phyloP scores from a whole-genome alignment of 2,113 vertebrate species.

The Empidonax alnorum region DNA sequence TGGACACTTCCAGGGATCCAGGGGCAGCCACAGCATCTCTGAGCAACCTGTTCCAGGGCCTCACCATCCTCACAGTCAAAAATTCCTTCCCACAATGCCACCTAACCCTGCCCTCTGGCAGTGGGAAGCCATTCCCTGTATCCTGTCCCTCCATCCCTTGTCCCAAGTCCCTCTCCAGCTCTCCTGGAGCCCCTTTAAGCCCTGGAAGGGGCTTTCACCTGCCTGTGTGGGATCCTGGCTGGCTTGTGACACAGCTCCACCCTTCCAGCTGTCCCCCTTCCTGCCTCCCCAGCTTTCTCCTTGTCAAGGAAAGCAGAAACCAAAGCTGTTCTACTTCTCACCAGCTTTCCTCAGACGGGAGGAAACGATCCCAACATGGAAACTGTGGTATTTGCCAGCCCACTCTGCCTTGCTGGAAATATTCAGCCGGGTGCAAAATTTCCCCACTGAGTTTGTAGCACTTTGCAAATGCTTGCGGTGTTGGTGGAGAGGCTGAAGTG shows the following conservation, averaged over 20 bases:
- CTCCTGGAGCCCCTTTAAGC: background rate
- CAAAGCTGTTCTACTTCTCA: slow-evolving; percentile 21
- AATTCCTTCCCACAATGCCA: background rate
- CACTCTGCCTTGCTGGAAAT: slow-evolving; percentile 47
- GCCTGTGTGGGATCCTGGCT: background rate
- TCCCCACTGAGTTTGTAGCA: background rate
- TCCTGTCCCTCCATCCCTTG: background rate
- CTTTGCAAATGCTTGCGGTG: background rate
- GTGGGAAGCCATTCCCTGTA: accelerated
- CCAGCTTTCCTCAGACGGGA: slow-evolving; percentile 42
- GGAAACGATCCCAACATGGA: slow-evolving; percentile 19
- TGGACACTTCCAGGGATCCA: background rate
- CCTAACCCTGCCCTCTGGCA: background rate
- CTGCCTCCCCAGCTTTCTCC: background rate
- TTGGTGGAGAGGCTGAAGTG: background rate
- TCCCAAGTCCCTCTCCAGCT: background rate
- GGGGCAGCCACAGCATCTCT: background rate
- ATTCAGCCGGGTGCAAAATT: slow-evolving; percentile 34
- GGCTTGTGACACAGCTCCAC: background rate
- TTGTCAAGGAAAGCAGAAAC: background rate
- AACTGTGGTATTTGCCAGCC: slow-evolving; percentile 45
- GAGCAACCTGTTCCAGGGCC: accelerated
- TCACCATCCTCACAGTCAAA: accelerated
- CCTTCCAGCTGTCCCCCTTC: slow-evolving; percentile 9
- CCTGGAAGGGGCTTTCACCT: background rate